These are phyloP conservation scores for Trididemnum nubilum DNA, from an alignment of 23 tunicate genomes.

Conservation along the genomic window DNA sequence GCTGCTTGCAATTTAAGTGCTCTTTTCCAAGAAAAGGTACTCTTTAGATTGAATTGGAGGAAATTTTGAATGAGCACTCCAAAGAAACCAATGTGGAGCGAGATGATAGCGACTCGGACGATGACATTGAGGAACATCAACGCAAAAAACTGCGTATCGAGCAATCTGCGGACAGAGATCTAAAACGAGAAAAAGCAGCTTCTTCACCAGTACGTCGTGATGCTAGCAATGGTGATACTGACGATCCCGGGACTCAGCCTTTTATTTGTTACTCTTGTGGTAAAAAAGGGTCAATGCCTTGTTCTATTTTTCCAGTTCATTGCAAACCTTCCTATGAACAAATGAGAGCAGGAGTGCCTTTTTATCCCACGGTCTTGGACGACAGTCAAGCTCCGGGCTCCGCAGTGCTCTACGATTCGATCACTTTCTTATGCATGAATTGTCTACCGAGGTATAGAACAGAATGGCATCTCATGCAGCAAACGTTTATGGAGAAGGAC, in stretches of 20 bases:
- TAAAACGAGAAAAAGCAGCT: background rate
- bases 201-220: background rate
- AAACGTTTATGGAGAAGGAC: conserved; percentile 39
- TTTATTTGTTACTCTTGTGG: conserved; percentile 67
- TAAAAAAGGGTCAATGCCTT: background rate
- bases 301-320: conserved; percentile 45
- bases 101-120: conserved; percentile 37
- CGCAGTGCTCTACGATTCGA: conserved; percentile 28
- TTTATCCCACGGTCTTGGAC: conserved; percentile 43
- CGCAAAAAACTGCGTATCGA: background rate
- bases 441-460: conserved; percentile 57
- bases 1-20: too few species aligned
- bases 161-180: background rate
- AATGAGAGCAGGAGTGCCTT: conserved; percentile 65
- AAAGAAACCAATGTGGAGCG: conserved; percentile 45
- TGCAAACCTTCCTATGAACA: conserved; percentile 68
- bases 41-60: conserved; percentile 84
- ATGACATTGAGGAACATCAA: conserved; percentile 13
- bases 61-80: conserved; percentile 82
- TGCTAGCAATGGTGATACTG: background rate
- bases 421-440: conserved; percentile 52
- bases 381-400: conserved; percentile 14
- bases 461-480: conserved; percentile 63
- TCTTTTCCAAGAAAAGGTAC: too few species aligned
- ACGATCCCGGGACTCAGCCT: background rate